A percentile compares a stretch with the other conserved stretches of the same genome.
These are phyloP conservation scores for Cabera pusaria DNA, from an alignment of 2,888 invertebrate genomes.

Conservation along the genomic window DNA sequence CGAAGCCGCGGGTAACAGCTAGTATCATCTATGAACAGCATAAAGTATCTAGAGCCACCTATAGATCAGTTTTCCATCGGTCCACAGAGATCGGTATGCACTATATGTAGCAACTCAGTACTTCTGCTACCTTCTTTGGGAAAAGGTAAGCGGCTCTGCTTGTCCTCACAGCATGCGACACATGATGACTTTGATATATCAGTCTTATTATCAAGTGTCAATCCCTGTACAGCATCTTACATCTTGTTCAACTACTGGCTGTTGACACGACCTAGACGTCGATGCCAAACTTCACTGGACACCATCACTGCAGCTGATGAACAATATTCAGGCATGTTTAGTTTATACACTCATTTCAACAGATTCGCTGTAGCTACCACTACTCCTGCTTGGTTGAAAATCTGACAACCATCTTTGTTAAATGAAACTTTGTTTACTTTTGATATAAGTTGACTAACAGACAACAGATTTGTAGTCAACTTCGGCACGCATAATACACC, in stretches of 20 bases:
- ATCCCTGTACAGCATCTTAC: slow-evolving; percentile 27
- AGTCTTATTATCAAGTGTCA: neutral
- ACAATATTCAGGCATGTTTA: slow-evolving; percentile 13
- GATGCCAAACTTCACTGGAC: slow-evolving; percentile 16
- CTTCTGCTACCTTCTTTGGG: neutral
- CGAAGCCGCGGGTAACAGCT: too few species aligned
- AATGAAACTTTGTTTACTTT: slow-evolving; percentile 25
- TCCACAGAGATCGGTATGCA: slow-evolving; percentile 13
- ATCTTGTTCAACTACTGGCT: slow-evolving; percentile 19
- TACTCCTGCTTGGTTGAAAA: neutral
- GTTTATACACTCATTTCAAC: slow-evolving; percentile 26
- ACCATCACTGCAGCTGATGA: slow-evolving; percentile 1
- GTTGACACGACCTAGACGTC: slow-evolving; percentile 14
- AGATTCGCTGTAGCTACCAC: slow-evolving; percentile 20
- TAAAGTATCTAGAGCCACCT: slow-evolving; percentile 27
- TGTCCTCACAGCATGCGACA: slow-evolving; percentile 29
- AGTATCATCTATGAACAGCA: slow-evolving; percentile 30
- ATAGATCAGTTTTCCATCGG: slow-evolving; percentile 23
- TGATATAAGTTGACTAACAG: slow-evolving; percentile 30
- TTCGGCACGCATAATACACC: slow-evolving; percentile 33
- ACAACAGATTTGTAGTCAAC: slow-evolving; percentile 25
- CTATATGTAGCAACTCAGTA: neutral
- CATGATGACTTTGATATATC: slow-evolving; percentile 9
- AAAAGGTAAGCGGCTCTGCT: slow-evolving; percentile 15
- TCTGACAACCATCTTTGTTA: neutral